Evolutionary conservation across 2,797 vertebrate species (phyloP), one percentile per base, ranked within the genome.

Genomic region (Lycodopsis pacificus): DNA sequence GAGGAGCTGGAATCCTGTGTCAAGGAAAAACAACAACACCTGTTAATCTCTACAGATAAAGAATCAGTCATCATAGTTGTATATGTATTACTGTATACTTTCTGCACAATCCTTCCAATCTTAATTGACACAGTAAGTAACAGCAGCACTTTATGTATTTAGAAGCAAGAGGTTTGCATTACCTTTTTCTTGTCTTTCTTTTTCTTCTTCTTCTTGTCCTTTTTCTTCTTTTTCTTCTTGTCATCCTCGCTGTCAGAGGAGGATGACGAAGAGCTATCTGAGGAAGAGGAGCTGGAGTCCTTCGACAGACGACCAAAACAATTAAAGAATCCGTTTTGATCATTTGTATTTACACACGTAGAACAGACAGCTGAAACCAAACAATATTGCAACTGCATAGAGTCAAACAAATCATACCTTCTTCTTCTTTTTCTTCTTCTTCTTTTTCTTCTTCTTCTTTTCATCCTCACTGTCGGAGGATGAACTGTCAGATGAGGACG

Each of bases 381-480:
- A 7, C 42, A 46, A 40, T 44, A 49, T 20, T 66, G 8, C 25
- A 48, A 11, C 10, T 53, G 12, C 19, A 30, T 3, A 11, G 2
- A 20, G 27, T 30, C 15, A 44, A 49, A 58, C 4, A 62, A 34
- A 42, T 63, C 15, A 34, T 14, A 83, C 86, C 79, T 90, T 82
- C 53, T 84, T 83, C 20, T 85, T 88, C 19, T 88, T 91, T 14
- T 87, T 87, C 4, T 71, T 75, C 53, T 85, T 88, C 19, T 88
- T 91, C 14, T 87, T 87, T 3, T 68, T 75, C 53, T 80, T 80
- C 1, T 88, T 91, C 54, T 93, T 92, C 81, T 92, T 89, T 0
- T 93, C 84, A 7, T 91, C 81, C n/a, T 93, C 90, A 20, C 85
- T 89, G 73, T 91, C 91, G 4, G 88, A 91, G 2, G 81, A 92